Evolutionary conservation across 2,113 vertebrate genomes (phyloP).

Genomic region (Bambusicola thoracicus): DNA sequence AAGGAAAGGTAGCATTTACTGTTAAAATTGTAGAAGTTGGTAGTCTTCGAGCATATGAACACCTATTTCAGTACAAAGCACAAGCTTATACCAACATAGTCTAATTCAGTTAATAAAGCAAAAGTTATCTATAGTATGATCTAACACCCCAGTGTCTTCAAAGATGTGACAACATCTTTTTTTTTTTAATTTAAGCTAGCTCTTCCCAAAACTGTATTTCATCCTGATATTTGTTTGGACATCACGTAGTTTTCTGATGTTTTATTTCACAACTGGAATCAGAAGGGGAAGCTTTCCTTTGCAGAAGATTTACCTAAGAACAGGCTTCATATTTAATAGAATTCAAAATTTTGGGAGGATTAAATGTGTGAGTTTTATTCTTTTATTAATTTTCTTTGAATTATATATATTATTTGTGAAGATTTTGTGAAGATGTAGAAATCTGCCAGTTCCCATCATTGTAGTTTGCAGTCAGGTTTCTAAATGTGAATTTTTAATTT

Average conservation of each 20-base stretch:
- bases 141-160: not conserved
- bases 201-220: not conserved
- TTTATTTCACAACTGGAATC: not conserved
- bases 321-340: not conserved
- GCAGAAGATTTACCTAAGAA: not conserved
- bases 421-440: not conserved
- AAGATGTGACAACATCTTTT: not conserved
- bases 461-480: not conserved
- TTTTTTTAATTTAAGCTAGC: not conserved
- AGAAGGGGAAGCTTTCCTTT: not conserved
- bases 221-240: not conserved
- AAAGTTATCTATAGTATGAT: not conserved
- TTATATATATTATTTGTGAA: not conserved
- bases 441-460: not conserved
- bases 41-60: not conserved
- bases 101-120: not conserved
- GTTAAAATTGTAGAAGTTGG: not conserved
- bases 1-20: not conserved
- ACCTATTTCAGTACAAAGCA: not conserved
- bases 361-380: fast-evolving
- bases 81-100: not conserved
- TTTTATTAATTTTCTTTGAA: not conserved
- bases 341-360: not conserved
- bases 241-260: not conserved
- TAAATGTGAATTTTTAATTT: not conserved